phyloP scores from a whole-genome alignment of 2,113 vertebrate genomes.

The Phylloscopus trochilus region DNA sequence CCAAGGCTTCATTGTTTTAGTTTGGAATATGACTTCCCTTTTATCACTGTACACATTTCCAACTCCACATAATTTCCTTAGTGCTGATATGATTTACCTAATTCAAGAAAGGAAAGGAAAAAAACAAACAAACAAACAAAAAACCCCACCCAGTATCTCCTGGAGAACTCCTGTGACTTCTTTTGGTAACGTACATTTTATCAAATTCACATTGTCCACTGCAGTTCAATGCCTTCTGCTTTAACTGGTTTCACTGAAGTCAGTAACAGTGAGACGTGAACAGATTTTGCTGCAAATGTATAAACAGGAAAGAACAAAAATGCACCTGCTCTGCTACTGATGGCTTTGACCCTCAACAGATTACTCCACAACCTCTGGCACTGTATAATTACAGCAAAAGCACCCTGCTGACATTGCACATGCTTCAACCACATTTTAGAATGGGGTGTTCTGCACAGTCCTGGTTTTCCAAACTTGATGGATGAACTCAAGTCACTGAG shows the following conservation, averaged over 20 bases:
- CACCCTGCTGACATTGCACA: background rate
- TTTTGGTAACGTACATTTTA: background rate
- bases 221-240: background rate
- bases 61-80: background rate
- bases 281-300: background rate
- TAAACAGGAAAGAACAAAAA: background rate
- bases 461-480: background rate
- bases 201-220: background rate
- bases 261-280: background rate
- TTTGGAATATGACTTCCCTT: background rate
- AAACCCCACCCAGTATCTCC: background rate
- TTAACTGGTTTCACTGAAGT: background rate
- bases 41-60: background rate
- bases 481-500: background rate
- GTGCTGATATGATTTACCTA: background rate
- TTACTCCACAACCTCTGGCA: background rate
- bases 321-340: background rate
- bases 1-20: background rate
- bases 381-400: background rate
- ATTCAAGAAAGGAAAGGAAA: background rate
- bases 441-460: background rate
- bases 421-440: rapidly evolving
- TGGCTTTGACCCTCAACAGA: background rate
- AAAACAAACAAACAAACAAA: background rate
- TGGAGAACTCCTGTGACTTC: background rate